Conservation (phyloP, 2,888 invertebrate species). For the Acronicta leporina region DNA sequence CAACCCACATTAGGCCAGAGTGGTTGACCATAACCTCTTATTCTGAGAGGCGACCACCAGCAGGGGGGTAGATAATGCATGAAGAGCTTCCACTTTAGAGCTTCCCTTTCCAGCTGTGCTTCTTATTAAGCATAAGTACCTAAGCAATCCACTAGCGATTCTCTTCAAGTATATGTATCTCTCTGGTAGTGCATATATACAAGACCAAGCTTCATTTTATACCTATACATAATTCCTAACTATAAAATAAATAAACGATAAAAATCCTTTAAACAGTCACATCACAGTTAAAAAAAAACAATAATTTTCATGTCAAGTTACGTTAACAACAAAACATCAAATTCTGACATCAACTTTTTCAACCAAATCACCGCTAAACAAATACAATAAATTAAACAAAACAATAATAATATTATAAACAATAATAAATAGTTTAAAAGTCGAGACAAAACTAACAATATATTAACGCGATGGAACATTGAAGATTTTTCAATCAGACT, state of each 20-base stretch:
- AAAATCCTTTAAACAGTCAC: background rate
- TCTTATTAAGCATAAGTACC: too few species aligned
- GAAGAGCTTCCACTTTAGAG: too few species aligned
- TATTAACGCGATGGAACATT: constrained; percentile 63
- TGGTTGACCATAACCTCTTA: too few species aligned
- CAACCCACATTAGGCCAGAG: too few species aligned
- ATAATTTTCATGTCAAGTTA: background rate
- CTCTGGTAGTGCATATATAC: too few species aligned
- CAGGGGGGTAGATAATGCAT: too few species aligned
- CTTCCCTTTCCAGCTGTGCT: too few species aligned
- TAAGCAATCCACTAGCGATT: too few species aligned
- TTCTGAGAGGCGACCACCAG: too few species aligned
- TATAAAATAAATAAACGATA: too few species aligned
- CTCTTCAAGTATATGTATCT: too few species aligned
- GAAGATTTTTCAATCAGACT: constrained; percentile 80
- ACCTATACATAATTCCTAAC: background rate
- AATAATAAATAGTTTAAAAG: constrained; percentile 47
- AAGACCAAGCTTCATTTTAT: too few species aligned
- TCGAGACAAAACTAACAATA: constrained; percentile 57
- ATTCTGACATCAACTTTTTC: constrained; percentile 31
- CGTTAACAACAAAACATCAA: constrained; percentile 9
- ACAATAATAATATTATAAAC: constrained; percentile 38
- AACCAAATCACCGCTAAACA: constrained; percentile 32
- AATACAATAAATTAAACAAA: constrained; percentile 31
- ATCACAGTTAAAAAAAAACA: background rate